Base-by-base conservation (phyloP, 2,888 invertebrate genomes). In the Drosophila formosana region DNA sequence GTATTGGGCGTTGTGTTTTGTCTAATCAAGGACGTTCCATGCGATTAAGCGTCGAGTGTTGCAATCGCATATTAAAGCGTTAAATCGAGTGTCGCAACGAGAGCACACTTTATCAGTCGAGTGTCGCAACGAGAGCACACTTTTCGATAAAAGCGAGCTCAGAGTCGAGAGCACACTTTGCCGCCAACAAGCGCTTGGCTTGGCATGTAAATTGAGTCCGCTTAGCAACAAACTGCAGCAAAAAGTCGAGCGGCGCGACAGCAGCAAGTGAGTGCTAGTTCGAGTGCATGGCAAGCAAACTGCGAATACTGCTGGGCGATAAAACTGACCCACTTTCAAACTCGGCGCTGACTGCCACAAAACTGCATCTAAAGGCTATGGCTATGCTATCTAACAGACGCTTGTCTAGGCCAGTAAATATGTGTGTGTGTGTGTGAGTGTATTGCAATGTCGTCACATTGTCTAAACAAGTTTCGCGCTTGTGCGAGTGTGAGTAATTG, bases 291-390 rank as follows among this genome's bases (percentile, higher is more conserved):
- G 28, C 49, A 52, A 58, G 34, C 43, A 51, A 53, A 51, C 45
- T 58, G 18, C 49, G 41, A 37, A 60, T 82, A 76, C 25, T 32
- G 45, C 58, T 65, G 64, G 50, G 72, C 81, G 85, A 89, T 89
- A 83, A 88, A 85, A 86, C 75, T 89, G 85, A 86, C 85, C 85
- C 89, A 86, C 78, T 89, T 85, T 66, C 58, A 47, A 45, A 57
- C 28, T 53, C 39, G 37, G 39, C 66, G 55, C 46, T 63, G 41
- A 52, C 30, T 45, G 50, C 53, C 46, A 53, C 39, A 9, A 47
- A 60, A 66, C 52, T 70, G 66, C 72, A 66, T 39, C 39, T 53
- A 67, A 67, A 78, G 63, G 80, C 75, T 75, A 70, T 30, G 61
- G 61, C 53, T 34, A 45, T 26, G 18, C 25, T 37, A 45, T 56